Conservation (phyloP, 1,140 invertebrate genomes). For the Magallana gigas region DNA sequence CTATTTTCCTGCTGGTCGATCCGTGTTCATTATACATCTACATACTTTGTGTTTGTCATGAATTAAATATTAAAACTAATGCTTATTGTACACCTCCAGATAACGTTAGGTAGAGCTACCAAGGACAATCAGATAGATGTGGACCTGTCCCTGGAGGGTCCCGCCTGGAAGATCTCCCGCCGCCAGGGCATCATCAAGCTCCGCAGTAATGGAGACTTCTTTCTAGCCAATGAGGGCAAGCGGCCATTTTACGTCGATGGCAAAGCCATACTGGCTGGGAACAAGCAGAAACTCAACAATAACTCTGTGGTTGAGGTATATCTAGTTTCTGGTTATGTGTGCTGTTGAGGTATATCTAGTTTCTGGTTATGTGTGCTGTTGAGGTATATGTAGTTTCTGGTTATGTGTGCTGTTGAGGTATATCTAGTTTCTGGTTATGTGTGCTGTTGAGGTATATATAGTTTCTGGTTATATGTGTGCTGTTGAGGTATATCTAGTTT, state of each 20-base stretch:
- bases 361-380: background rate
- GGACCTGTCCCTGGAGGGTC: constrained; percentile 94
- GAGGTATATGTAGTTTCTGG: too few relatives aligned
- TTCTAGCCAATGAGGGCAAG: constrained; percentile 96
- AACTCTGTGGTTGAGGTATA: constrained; percentile 96
- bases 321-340: too few relatives aligned
- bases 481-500: too few relatives aligned
- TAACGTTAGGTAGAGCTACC: constrained; percentile 93
- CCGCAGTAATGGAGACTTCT: constrained; percentile 95
- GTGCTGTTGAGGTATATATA: too few relatives aligned
- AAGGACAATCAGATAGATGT: constrained; percentile 95
- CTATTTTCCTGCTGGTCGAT: too few relatives aligned
- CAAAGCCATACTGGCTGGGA: constrained; percentile 90
- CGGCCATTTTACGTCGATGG: constrained; percentile 96
- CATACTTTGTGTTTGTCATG: too few relatives aligned
- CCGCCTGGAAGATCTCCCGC: constrained; percentile 80
- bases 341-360: too few relatives aligned
- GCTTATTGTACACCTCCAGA: constrained; percentile 80
- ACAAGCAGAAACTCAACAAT: constrained; percentile 91
- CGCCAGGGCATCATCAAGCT: constrained; percentile 90
- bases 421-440: too few relatives aligned
- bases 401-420: too few relatives aligned
- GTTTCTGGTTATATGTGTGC: too few relatives aligned
- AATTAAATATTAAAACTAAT: too few relatives aligned
- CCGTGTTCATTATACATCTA: too few relatives aligned